Evolutionary conservation across 1,140 invertebrate species (phyloP), one percentile per base, ranked within the genome.

Genomic region (Choristoneura fumiferana): DNA sequence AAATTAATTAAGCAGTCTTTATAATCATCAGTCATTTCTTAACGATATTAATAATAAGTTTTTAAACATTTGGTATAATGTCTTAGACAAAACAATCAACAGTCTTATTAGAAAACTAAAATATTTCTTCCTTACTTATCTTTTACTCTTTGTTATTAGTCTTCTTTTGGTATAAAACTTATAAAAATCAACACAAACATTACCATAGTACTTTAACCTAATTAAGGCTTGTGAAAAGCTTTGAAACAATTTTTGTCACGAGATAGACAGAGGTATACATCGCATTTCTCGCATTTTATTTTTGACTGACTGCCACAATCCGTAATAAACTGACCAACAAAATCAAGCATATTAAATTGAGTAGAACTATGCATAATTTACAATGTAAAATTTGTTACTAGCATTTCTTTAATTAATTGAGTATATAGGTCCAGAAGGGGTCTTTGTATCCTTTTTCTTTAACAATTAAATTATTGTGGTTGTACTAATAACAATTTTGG

Each of bases 221-320:
- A 34, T 34, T 34, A 34, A 34, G 33, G 33, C 8, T 3, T 54
- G 17, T 54, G 53, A 37, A 14, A 54, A 37, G 9, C 4, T 36
- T n/a, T 34, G 22, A 55, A 60, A 45, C 58, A 60, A 15, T 60
- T 45, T 35, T 60, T 54, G 5, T 34, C 29, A 10, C 40, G 15
- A 8, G 49, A 37, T 1, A 59, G 6, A 40, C 43, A 54, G 3
- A 54, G 13, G 36, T 59, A 53, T 2, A 40, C 59, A 45, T 61
- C 14, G 14, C 54, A 56, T 22, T 55, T 56, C 8, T 12, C 12
- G 39, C 59, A 61, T 13, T 13, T 43, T 34, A 49, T 52, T 13
- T 49, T 55, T 29, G 59, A 35, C 4, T 53, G 54, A 37, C 34
- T 45, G 14, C 33, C 4, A 35, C 58, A 54, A 13, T 35, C 45